A percentile compares a stretch with the other conserved stretches of the same genome.
Conservation (phyloP, 2,888 invertebrate genomes). For the Auanema freiburgensis region DNA sequence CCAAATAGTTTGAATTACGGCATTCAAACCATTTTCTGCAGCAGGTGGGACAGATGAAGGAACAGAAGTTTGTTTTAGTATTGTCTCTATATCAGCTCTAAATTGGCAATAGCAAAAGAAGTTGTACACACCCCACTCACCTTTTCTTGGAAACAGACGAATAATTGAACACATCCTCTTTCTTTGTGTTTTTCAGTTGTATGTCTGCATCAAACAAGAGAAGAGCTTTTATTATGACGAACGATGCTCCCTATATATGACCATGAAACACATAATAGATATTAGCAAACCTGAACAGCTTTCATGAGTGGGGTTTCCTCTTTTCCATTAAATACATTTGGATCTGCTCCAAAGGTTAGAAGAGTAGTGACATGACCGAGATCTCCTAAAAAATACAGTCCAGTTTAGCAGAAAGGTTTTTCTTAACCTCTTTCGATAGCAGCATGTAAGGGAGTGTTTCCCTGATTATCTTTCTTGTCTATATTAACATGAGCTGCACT, state of each 20-base stretch:
- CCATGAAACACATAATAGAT: neutral
- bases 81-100: constrained; percentile 17
- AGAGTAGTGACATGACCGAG: constrained; percentile 13
- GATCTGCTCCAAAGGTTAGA: constrained; percentile 21
- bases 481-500: constrained; percentile 16
- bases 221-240: constrained; percentile 8
- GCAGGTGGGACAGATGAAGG: constrained; percentile 6
- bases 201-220: constrained; percentile 18
- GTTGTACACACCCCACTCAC: constrained; percentile 14
- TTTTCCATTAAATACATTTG: constrained; percentile 18
- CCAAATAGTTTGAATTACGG: neutral
- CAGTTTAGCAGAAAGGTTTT: neutral
- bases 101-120: constrained; percentile 2
- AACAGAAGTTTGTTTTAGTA: constrained; percentile 4
- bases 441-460: constrained; percentile 23
- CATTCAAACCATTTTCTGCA: constrained; percentile 1
- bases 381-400: constrained; percentile 10
- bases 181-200: constrained; percentile 9
- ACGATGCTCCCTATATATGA: neutral
- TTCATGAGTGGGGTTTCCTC: constrained; percentile 25
- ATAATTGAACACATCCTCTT: constrained; percentile 14
- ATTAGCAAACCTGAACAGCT: constrained; percentile 11
- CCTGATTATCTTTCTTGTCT: constrained; percentile 18
- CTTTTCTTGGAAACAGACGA: constrained; percentile 17
- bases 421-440: constrained; percentile 19